These are phyloP conservation scores for Chinchilla lanigera DNA, from an alignment of 2,113 vertebrate genomes.

Conservation along the genomic window DNA sequence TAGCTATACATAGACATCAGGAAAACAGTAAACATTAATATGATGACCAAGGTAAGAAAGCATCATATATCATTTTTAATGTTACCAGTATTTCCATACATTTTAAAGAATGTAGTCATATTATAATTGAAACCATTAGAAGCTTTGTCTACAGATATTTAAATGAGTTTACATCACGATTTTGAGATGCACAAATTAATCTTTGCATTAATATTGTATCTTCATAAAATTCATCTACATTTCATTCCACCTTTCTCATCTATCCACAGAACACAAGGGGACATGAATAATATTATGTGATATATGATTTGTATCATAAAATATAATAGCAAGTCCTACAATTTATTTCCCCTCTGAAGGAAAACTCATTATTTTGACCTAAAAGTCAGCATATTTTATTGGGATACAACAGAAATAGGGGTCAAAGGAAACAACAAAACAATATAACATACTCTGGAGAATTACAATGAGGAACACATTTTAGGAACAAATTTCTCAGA, in stretches of 20 bases:
- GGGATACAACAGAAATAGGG: rapidly evolving
- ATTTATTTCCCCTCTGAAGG: not conserved
- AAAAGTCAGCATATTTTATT: not conserved
- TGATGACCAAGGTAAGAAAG: rapidly evolving
- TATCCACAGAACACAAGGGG: not conserved
- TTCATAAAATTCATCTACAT: not conserved
- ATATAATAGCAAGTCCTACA: not conserved
- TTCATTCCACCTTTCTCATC: not conserved
- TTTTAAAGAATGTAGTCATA: not conserved
- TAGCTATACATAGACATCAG: not conserved
- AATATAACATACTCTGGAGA: not conserved
- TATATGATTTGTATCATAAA: not conserved
- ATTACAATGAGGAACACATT: rapidly evolving
- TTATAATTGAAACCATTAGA: not conserved
- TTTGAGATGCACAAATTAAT: not conserved
- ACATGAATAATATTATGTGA: not conserved
- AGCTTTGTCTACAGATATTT: not conserved
- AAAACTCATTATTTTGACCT: not conserved
- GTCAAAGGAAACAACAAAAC: not conserved
- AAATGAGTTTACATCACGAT: not conserved
- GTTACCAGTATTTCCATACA: not conserved
- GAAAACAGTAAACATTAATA: not conserved
- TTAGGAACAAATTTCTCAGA: not conserved
- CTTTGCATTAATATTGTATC: not conserved
- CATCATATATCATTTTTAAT: not conserved